Base-by-base conservation (phyloP, 2,888 invertebrate genomes). In the Cosmia trapezina region DNA sequence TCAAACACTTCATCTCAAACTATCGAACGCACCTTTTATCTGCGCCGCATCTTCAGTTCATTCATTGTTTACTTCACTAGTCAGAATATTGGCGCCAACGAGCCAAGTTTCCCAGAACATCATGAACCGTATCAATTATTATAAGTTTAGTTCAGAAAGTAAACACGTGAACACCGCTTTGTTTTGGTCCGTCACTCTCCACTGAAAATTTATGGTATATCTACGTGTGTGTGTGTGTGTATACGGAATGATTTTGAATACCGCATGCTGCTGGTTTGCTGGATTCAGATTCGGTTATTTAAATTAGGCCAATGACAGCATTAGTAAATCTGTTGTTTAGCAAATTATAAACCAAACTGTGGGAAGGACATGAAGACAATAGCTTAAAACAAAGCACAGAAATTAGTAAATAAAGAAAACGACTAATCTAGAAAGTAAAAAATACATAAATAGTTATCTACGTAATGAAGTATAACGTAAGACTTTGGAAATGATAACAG, bases 1-100 rank as follows among this genome's bases (percentile, higher is more conserved):
- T 19, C 1, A 45, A 57, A 74, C 54, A 80, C 33, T 41, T 57
- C 53, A 43, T 9, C 43, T 54, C 11, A 72, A 66, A 79, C 22
- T 57, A 53, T 43, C 45, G 65, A 75, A 70, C 22, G 19, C 67
- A 73, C 81, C 81, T 85, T 86, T 85, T 70, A 84, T 84, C 76
- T 74, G 70, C 78, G 60, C 70, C 66, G 77, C 75, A 83, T 73
- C 83, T 86, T 84, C 73, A 75, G 83, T 74, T 82, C 83, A 85
- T 74, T 73, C 59, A 70, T 80, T 90, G 88, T 90, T 90, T 90
- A 89, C 83, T 73, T 87, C 76, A 70, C 72, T 72, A 81, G 67
- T 69, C 83, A 86, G 86, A 89, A 88, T 87, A 84, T 86, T 88
- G 90, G 90, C 90, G 90, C 90, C 90, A 78, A 74, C 73, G 86